Base-by-base conservation (phyloP, 2,113 vertebrate species). In the Aphyosemion australe region DNA sequence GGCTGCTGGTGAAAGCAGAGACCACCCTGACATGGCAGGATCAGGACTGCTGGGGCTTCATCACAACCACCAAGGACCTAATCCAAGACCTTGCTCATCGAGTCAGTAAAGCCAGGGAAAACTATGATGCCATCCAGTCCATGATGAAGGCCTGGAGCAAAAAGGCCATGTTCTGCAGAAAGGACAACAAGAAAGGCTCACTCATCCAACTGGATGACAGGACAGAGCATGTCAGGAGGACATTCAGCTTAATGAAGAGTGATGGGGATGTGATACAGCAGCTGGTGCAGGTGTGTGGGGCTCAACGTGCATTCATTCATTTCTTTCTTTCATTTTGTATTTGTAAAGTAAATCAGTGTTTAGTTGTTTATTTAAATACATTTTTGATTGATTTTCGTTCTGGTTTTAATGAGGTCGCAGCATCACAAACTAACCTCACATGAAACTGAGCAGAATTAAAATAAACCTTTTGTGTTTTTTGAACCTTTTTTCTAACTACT, bases 161-260 rank as follows among this genome's bases (percentile, higher is more conserved):
- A 62, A 86, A 88, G 31, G 56, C 74, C 0, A 72, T 94, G 56
- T 94, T 92, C 67, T 90, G 87, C 82, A 88, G 92, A 77, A 94
- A 91, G 50, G 92, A 94, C 69, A 91, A 82, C 82, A 90, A 88
- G 56, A 93, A 85, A 82, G 89, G 93, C 46, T 13, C 78, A 0
- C 49, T 91, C 2, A 84, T 94, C 5, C 86, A 79, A 52, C 63
- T 94, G 66, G 92, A 94, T 5, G 93, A 94, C 82, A 93, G 88
- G 74, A 72, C 65, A 6, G 90, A 92, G 41, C 69, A 75, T 16
- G 75, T 94, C 31, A 70, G 53, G 64, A 94, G 83, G 75, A 93
- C 87, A 60, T 92, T 93, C 79, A 85, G 61, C 58, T 67, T 67
- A 34, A 87, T 94, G 46, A 91, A 84, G 62, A 91, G 91, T 47